Percentiles rank a stretch among this genome's conserved stretches.
phyloP scores from a whole-genome alignment of 1,140 invertebrate genomes.

The Intoshia linei region DNA sequence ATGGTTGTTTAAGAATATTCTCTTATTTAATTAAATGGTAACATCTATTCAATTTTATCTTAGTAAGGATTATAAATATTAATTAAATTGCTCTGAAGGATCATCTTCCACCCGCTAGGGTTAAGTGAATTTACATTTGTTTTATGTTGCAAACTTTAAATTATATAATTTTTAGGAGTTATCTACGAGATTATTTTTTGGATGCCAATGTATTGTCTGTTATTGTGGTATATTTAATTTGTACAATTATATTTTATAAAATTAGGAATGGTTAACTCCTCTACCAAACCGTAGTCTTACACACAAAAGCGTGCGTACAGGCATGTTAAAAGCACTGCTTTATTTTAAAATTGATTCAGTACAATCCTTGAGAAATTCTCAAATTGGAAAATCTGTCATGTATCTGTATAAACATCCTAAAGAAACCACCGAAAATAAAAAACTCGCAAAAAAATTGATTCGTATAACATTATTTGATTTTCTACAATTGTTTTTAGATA shows the following conservation, averaged over 20 bases:
- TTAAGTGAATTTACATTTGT: too few species aligned
- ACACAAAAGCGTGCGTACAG: slow-evolving; percentile 55
- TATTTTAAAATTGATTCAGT: slow-evolving; percentile 61
- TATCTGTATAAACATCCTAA: slow-evolving; percentile 92
- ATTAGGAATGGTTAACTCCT: slow-evolving; percentile 64
- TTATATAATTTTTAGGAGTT: too few species aligned
- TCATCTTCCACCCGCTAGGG: too few species aligned
- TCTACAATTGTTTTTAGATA: background rate
- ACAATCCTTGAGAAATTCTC: slow-evolving; percentile 61
- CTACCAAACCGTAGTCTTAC: slow-evolving; percentile 79
- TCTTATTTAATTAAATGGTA: too few species aligned
- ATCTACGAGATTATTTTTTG: too few species aligned
- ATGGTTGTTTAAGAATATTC: too few species aligned
- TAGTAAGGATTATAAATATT: too few species aligned
- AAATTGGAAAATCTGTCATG: slow-evolving; percentile 91
- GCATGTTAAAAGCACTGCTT: slow-evolving; percentile 45
- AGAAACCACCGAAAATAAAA: slow-evolving; percentile 67
- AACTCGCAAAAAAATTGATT: slow-evolving; percentile 55
- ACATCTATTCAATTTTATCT: too few species aligned
- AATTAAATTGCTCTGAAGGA: too few species aligned
- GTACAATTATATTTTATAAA: slow-evolving; percentile 2
- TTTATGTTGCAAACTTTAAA: too few species aligned
- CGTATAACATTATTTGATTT: slow-evolving; percentile 24
- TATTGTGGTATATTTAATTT: too few species aligned
- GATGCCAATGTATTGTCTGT: too few species aligned